Conservation (phyloP, 1,140 invertebrate species). For the Drosophila sturtevanti region DNA sequence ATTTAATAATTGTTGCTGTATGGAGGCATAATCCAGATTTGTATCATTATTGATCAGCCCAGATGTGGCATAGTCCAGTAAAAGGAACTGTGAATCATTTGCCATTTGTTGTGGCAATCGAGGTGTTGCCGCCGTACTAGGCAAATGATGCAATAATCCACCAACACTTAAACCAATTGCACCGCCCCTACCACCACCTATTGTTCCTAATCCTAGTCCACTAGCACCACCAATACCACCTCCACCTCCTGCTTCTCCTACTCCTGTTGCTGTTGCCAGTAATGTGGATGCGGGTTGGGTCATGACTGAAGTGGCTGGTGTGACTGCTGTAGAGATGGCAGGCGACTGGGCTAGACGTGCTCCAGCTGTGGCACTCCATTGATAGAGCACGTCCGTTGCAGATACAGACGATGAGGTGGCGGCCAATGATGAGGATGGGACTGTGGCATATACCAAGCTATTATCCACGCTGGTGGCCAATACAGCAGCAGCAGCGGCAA, state of each 20-base stretch:
- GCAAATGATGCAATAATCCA: constrained; percentile 17
- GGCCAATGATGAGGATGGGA: background rate
- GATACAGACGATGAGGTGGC: constrained; percentile 21
- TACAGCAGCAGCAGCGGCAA: constrained; percentile 13
- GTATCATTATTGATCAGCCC: constrained; percentile 29
- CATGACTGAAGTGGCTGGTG: constrained; percentile 5
- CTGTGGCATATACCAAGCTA: constrained; percentile 25
- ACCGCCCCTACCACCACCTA: background rate
- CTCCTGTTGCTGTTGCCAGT: background rate
- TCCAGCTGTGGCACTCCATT: constrained; percentile 41
- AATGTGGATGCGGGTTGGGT: constrained; percentile 9
- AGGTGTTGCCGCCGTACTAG: constrained; percentile 4
- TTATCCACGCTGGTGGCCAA: constrained; percentile 53
- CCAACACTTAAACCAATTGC: background rate
- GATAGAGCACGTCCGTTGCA: constrained; percentile 56
- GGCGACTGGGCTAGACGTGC: constrained; percentile 40
- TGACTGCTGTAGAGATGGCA: background rate
- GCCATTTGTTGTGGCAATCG: background rate
- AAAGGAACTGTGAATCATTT: constrained; percentile 51
- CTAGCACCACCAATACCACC: background rate
- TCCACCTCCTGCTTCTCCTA: background rate
- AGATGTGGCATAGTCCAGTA: constrained; percentile 48
- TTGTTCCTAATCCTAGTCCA: no score
- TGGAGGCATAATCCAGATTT: constrained; percentile 52
- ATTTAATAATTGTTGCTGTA: constrained; percentile 44